These are phyloP conservation scores for Drosophila obscura DNA, from an alignment of 1,140 invertebrate species.

Conservation along the genomic window DNA sequence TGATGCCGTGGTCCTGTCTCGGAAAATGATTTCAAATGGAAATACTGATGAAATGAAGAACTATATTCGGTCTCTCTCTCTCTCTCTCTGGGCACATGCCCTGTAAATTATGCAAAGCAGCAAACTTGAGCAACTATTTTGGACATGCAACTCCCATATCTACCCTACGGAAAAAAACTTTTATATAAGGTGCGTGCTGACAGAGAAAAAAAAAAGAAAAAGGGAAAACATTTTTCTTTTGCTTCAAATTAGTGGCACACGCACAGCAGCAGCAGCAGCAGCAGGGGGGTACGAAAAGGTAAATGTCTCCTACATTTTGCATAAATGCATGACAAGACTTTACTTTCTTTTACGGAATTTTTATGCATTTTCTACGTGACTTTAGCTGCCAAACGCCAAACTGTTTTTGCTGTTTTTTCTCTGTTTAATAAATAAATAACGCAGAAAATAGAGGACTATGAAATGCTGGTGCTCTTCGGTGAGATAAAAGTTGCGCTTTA, in stretches of 20 bases:
- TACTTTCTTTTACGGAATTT: slow-evolving; percentile 59
- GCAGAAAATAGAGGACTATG: not conserved
- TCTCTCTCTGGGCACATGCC: not conserved
- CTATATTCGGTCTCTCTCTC: too few relatives aligned
- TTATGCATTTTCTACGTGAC: slow-evolving; percentile 74
- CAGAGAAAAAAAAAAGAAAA: slow-evolving; percentile 1
- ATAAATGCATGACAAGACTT: slow-evolving; percentile 63
- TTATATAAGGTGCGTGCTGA: slow-evolving; percentile 68
- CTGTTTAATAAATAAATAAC: slow-evolving; percentile 73
- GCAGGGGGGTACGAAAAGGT: slow-evolving; percentile 29
- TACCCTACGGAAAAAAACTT: slow-evolving; percentile 39
- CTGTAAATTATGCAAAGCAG: slow-evolving; percentile 58
- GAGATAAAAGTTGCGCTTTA: slow-evolving; percentile 12
- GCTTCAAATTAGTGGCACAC: slow-evolving; percentile 66
- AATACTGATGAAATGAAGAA: too few relatives aligned
- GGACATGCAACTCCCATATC: slow-evolving; percentile 59
- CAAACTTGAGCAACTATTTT: slow-evolving; percentile 58
- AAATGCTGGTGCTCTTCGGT: not conserved
- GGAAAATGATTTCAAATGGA: too few relatives aligned
- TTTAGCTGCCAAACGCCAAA: slow-evolving; percentile 6
- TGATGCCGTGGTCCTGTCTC: too few relatives aligned
- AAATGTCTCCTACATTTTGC: slow-evolving; percentile 49
- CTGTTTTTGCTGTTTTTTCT: slow-evolving; percentile 33
- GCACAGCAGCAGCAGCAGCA: slow-evolving; percentile 49
- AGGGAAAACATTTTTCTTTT: slow-evolving; percentile 19